Conservation (phyloP, 2,888 invertebrate genomes). For the Perizoma affinitatum region DNA sequence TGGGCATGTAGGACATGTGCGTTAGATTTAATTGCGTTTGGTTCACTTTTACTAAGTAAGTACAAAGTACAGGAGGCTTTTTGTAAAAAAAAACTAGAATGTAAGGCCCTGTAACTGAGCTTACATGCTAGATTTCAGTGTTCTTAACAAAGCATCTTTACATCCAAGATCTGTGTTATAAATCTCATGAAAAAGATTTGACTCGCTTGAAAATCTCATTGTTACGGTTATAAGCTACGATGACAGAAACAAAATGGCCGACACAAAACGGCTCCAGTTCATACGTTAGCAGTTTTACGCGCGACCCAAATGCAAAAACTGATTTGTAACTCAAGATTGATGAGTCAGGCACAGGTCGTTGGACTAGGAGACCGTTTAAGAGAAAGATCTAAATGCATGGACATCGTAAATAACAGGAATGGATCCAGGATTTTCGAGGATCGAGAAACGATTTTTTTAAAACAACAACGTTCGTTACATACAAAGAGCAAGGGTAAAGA, state of each 20-base stretch:
- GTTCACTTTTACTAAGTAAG: too few species aligned
- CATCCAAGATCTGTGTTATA: too few species aligned
- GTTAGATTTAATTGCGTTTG: conserved; percentile 8
- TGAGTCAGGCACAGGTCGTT: conserved; percentile 58
- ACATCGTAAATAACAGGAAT: conserved; percentile 21
- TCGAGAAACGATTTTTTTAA: too few species aligned
- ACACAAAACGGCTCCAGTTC: conserved; percentile 24
- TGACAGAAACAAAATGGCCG: conserved; percentile 37
- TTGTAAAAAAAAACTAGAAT: too few species aligned
- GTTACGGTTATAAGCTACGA: conserved; percentile 24
- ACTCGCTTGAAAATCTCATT: conserved; percentile 10
- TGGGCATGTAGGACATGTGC: conserved; percentile 18
- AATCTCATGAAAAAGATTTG: too few species aligned
- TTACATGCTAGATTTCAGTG: too few species aligned
- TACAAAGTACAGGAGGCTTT: too few species aligned
- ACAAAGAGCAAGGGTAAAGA: too few species aligned
- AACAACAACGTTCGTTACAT: too few species aligned
- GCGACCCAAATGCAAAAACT: conserved; percentile 62
- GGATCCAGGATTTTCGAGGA: background rate
- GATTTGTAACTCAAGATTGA: conserved; percentile 47
- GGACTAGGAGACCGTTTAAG: conserved; percentile 46
- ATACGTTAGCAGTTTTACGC: conserved; percentile 49
- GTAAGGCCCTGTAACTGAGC: too few species aligned
- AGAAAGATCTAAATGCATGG: conserved; percentile 35
- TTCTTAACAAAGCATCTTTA: too few species aligned